Conservation (phyloP, 2,797 vertebrate genomes). For the Lepilemur ruficaudatus region DNA sequence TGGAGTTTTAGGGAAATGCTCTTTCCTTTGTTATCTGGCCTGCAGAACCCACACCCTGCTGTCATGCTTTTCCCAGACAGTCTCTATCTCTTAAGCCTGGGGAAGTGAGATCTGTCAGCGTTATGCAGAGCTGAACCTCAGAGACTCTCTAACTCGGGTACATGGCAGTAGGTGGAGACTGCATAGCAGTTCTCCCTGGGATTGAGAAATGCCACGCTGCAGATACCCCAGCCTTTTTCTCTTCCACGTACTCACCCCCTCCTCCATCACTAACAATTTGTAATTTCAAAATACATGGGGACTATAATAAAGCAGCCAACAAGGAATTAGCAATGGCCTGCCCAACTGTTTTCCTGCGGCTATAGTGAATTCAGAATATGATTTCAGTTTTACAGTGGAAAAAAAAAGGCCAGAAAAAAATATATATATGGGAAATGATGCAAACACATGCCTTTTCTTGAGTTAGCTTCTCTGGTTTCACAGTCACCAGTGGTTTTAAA, state of each 20-base stretch:
- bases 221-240: not conserved
- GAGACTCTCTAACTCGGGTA: not conserved
- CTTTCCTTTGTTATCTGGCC: not conserved
- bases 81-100: not conserved
- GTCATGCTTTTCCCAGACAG: not conserved
- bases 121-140: not conserved
- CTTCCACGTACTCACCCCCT: not conserved
- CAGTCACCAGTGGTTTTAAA: not conserved
- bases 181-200: not conserved
- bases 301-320: not conserved
- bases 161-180: not conserved
- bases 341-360: not conserved
- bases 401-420: not conserved
- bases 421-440: not conserved
- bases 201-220: not conserved
- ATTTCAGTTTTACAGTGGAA: not conserved
- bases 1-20: not conserved
- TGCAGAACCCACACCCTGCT: not conserved
- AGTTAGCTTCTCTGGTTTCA: not conserved
- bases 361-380: not conserved
- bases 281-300: slow-evolving; percentile 16
- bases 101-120: not conserved
- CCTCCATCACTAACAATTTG: not conserved
- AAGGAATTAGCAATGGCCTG: not conserved
- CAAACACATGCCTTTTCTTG: not conserved